Evolutionary conservation across 2,113 vertebrate species (phyloP).

Genomic region (Dromiciops gliroides): DNA sequence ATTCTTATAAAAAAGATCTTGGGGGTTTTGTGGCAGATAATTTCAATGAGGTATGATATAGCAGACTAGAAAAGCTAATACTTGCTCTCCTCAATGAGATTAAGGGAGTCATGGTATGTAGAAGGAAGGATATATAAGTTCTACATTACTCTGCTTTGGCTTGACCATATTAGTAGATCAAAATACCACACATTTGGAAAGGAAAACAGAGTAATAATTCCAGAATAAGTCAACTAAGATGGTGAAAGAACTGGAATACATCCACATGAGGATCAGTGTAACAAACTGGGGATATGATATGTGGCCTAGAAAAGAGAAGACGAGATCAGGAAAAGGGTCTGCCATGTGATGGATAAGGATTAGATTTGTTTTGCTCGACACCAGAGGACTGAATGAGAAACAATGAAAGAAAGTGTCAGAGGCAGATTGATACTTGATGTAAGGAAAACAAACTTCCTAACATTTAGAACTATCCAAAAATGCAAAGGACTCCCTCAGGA

Average conservation of each 20-base stretch:
- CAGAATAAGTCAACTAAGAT: neutral
- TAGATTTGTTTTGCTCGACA: neutral
- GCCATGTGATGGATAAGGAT: neutral
- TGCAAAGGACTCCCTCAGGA: neutral
- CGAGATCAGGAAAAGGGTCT: neutral
- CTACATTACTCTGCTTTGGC: neutral
- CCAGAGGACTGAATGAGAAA: neutral
- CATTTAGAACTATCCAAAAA: neutral
- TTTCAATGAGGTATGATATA: neutral
- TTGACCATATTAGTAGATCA: neutral
- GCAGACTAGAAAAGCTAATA: neutral
- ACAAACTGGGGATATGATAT: neutral
- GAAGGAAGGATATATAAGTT: neutral
- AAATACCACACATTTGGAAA: neutral
- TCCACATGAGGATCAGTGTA: neutral
- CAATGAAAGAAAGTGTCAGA: neutral
- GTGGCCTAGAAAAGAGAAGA: neutral
- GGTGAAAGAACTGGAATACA: neutral
- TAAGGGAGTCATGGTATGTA: neutral
- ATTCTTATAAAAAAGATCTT: neutral
- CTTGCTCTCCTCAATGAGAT: neutral
- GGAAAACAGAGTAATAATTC: neutral
- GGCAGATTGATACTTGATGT: neutral
- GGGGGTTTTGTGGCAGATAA: neutral
- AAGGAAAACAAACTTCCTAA: neutral